These are phyloP conservation scores for Kryphioiulus occultus DNA, from an alignment of 2,888 invertebrate genomes.

Conservation along the genomic window DNA sequence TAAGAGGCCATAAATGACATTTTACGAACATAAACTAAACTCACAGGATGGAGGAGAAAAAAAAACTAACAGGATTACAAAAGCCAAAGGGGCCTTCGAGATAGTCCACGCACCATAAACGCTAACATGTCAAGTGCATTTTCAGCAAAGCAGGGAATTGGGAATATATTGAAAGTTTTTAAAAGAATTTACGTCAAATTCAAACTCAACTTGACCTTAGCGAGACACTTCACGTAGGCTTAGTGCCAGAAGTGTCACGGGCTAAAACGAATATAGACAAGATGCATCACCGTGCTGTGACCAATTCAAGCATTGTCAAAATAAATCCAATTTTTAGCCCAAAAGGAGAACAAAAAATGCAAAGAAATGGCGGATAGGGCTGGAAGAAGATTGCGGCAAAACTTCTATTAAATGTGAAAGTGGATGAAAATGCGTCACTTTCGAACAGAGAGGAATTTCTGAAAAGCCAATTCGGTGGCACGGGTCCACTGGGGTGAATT, in stretches of 20 bases:
- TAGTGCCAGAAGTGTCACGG: background rate
- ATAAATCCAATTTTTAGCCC: background rate
- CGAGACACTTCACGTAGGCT: conserved; percentile 10
- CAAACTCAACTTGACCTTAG: background rate
- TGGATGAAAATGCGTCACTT: background rate
- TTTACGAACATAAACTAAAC: conserved; percentile 10
- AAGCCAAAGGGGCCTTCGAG: background rate
- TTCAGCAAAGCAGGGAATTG: background rate
- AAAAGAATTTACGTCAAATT: conserved; percentile 25
- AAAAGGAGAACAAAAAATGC: background rate
- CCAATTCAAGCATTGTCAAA: conserved; percentile 35
- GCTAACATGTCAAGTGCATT: conserved; percentile 1
- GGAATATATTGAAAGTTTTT: conserved; percentile 35
- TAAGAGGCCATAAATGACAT: background rate
- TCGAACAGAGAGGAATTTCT: background rate
- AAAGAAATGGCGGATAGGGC: background rate
- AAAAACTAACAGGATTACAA: conserved; percentile 2
- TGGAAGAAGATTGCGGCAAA: background rate
- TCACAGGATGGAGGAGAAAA: background rate
- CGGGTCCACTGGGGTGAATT: conserved; percentile 22
- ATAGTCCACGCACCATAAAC: conserved; percentile 11
- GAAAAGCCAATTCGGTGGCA: conserved; percentile 15
- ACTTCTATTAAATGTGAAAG: conserved; percentile 29
- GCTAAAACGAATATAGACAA: conserved; percentile 30
- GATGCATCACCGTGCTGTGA: background rate